Percentiles rank a stretch among this genome's conserved stretches.
Evolutionary conservation across 1,140 invertebrate species (phyloP).

Genomic region (Chrysoperla carnea): DNA sequence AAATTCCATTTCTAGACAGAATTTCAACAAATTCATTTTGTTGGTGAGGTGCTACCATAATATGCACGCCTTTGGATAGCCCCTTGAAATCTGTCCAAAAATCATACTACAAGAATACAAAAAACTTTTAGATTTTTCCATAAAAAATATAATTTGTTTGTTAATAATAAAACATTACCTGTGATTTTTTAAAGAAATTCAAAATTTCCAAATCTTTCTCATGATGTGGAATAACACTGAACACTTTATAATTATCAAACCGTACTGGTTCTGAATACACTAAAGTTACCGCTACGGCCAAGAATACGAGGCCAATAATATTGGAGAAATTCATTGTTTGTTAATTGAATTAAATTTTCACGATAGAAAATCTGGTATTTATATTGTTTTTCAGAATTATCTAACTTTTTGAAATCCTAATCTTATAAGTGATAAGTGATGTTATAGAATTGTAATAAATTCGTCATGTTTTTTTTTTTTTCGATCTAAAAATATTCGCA

Average conservation of each 20-base stretch:
- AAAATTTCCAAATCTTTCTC: conserved; percentile 20
- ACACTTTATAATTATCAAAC: conserved; percentile 30
- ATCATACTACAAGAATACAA: conserved; percentile 2
- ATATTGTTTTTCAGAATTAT: neutral
- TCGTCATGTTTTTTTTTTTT: too few species aligned
- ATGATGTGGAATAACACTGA: conserved; percentile 23
- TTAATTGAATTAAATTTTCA: neutral
- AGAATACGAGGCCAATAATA: neutral
- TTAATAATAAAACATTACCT: conserved; percentile 11
- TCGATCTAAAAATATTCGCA: too few species aligned
- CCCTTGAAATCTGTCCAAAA: conserved; percentile 7
- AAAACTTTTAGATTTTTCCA: too few species aligned
- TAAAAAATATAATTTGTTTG: too few species aligned
- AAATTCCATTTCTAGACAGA: conserved; percentile 7
- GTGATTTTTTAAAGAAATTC: conserved; percentile 15
- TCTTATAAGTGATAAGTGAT: too few species aligned
- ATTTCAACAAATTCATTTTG: conserved; percentile 10
- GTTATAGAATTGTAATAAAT: too few species aligned
- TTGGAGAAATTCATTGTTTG: too few species aligned
- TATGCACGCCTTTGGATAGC: conserved; percentile 11
- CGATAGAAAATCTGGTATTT: neutral
- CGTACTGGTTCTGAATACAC: conserved; percentile 12
- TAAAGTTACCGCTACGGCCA: neutral
- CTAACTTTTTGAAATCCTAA: too few species aligned
- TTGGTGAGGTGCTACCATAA: conserved; percentile 20